These are phyloP conservation scores for Hyaena hyaena DNA, from an alignment of 2,113 vertebrate species.

Conservation along the genomic window DNA sequence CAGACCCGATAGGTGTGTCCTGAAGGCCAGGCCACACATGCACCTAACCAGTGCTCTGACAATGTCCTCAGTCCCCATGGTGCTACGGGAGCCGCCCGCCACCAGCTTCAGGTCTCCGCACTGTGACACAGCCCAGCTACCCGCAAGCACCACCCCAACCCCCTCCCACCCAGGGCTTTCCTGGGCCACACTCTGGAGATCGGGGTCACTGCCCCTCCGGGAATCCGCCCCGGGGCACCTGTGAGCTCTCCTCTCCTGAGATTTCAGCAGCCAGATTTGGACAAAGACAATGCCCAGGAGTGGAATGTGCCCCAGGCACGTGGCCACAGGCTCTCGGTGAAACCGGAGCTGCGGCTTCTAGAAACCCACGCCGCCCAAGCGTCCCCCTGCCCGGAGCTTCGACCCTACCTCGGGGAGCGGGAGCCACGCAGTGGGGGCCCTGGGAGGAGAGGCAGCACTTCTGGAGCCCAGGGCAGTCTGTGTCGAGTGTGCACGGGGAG, in stretches of 20 bases:
- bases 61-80: fast-evolving
- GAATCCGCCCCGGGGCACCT: fast-evolving
- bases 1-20: not conserved
- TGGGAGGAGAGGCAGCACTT: constrained; percentile 91
- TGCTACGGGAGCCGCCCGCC: fast-evolving
- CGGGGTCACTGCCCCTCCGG: not conserved
- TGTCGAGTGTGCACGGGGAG: constrained; percentile 86
- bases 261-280: not conserved
- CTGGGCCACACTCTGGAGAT: too few relatives aligned
- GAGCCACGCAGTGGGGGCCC: constrained; percentile 77
- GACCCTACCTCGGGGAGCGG: constrained; percentile 83
- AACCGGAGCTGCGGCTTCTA: fast-evolving
- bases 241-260: fast-evolving
- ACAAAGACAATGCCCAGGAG: fast-evolving
- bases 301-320: fast-evolving
- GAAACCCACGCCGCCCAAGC: too few relatives aligned
- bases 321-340: not conserved
- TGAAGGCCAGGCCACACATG: not conserved
- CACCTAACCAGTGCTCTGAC: fast-evolving
- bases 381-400: not conserved
- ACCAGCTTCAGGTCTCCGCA: fast-evolving
- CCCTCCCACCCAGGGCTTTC: too few relatives aligned
- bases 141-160: fast-evolving
- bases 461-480: constrained; percentile 91
- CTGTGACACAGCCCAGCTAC: not conserved